A percentile compares a stretch with the other conserved stretches of the same genome.
Evolutionary conservation across 2,113 vertebrate genomes (phyloP).

Genomic region (Nipponia nippon): DNA sequence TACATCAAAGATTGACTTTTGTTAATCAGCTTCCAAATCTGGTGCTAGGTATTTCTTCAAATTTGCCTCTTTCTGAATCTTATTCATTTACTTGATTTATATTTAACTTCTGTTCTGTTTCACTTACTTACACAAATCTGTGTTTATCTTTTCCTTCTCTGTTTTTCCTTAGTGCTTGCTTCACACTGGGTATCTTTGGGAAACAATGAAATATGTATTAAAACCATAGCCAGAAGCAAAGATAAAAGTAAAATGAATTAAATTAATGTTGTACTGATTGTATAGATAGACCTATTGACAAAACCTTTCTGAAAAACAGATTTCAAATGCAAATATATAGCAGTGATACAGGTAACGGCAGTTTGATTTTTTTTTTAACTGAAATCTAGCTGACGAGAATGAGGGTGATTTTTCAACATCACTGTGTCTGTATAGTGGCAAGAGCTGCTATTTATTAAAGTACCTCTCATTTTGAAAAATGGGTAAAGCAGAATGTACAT

Average conservation of each 20-base stretch:
- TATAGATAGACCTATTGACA: neutral
- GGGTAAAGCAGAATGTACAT: neutral
- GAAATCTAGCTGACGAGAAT: neutral
- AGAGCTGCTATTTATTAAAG: neutral
- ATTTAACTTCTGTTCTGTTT: neutral
- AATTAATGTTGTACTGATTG: neutral
- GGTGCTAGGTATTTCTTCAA: neutral
- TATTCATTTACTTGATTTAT: neutral
- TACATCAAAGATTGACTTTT: neutral
- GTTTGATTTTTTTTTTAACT: neutral
- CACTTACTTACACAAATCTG: neutral
- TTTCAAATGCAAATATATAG: neutral
- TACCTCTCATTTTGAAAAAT: conserved; percentile 18
- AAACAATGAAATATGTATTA: neutral
- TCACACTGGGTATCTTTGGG: neutral
- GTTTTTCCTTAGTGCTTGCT: neutral
- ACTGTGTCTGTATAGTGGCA: neutral
- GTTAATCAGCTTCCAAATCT: neutral
- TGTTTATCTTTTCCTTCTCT: neutral
- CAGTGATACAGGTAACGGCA: neutral
- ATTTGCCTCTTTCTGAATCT: neutral
- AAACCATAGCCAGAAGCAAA: neutral
- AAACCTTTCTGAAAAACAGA: neutral
- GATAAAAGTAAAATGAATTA: neutral
- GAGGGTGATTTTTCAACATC: neutral